Percentiles rank a stretch among this genome's conserved stretches.
Evolutionary conservation across 2,113 vertebrate species (phyloP).

Genomic region (Nothobranchius kuhntae): DNA sequence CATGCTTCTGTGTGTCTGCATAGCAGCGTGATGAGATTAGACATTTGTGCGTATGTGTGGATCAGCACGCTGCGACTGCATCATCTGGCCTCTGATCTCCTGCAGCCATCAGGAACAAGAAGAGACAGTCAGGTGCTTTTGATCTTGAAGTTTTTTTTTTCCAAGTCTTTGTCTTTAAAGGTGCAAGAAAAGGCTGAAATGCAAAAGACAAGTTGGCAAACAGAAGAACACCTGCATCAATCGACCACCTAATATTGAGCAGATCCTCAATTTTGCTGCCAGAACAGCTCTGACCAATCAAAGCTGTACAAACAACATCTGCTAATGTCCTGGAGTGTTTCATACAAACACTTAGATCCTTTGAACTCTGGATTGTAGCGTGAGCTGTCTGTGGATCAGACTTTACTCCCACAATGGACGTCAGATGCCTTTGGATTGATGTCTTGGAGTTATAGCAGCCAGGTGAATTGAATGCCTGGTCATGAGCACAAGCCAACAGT

Average conservation of each 20-base stretch:
- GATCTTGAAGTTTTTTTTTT: conserved; percentile 39
- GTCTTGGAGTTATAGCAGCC: not conserved
- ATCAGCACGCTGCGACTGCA: conserved; percentile 5
- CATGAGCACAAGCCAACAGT: not conserved
- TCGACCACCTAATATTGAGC: not conserved
- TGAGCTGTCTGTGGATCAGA: not conserved
- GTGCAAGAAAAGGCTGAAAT: not conserved
- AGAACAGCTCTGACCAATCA: not conserved
- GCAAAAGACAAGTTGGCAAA: not conserved
- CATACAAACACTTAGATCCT: not conserved
- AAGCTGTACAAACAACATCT: not conserved
- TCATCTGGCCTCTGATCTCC: conserved; percentile 62
- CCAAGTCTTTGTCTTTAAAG: not conserved
- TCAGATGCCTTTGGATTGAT: not conserved
- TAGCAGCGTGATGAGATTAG: conserved; percentile 46
- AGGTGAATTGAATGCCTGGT: not conserved
- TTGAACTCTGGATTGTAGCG: not conserved
- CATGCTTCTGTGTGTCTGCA: conserved; percentile 25
- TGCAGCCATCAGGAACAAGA: conserved; percentile 49
- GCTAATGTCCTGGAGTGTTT: not conserved
- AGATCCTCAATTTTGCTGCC: not conserved
- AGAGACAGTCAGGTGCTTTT: conserved; percentile 55
- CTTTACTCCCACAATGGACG: not conserved
- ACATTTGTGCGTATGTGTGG: conserved; percentile 5
- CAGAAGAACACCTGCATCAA: not conserved